phyloP scores from a whole-genome alignment of 2,797 vertebrate species.

The Bufotes viridis region DNA sequence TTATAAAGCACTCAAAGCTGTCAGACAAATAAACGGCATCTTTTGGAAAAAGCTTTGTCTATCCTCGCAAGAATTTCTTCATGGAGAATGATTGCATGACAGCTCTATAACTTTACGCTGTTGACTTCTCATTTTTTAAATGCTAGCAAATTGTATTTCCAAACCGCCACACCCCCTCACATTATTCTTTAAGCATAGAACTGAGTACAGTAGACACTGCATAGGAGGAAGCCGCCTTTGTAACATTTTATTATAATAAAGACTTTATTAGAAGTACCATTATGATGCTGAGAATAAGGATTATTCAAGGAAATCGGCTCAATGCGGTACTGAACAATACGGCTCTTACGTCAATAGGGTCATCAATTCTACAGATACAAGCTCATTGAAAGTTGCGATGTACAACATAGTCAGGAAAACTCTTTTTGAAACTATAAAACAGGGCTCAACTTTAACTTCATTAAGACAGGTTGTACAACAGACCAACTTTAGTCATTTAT shows the following conservation, averaged over 20 bases:
- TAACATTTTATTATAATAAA: conserved; percentile 1
- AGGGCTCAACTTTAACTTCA: background rate
- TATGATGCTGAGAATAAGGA: background rate
- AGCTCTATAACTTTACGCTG: conserved; percentile 71
- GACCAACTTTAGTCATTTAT: background rate
- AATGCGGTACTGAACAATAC: background rate
- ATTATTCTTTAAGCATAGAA: conserved; percentile 3
- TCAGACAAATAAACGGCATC: conserved; percentile 18
- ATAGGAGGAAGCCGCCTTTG: background rate
- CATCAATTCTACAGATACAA: background rate
- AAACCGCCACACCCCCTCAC: conserved; percentile 1
- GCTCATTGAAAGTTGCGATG: background rate
- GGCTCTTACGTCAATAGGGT: background rate
- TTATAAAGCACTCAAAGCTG: conserved; percentile 6
- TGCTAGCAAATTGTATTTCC: conserved; percentile 69
- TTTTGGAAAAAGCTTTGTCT: conserved; percentile 69
- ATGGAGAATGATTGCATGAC: conserved; percentile 71
- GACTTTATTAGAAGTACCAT: background rate
- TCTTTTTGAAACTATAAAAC: background rate
- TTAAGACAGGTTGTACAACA: background rate
- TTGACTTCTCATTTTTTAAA: conserved; percentile 79
- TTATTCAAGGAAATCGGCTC: conserved; percentile 1
- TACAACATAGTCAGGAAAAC: background rate
- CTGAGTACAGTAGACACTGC: background rate
- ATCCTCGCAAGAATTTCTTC: conserved; percentile 72